Evolutionary conservation across 2,888 invertebrate genomes (phyloP).

Genomic region (Dynastes maya): DNA sequence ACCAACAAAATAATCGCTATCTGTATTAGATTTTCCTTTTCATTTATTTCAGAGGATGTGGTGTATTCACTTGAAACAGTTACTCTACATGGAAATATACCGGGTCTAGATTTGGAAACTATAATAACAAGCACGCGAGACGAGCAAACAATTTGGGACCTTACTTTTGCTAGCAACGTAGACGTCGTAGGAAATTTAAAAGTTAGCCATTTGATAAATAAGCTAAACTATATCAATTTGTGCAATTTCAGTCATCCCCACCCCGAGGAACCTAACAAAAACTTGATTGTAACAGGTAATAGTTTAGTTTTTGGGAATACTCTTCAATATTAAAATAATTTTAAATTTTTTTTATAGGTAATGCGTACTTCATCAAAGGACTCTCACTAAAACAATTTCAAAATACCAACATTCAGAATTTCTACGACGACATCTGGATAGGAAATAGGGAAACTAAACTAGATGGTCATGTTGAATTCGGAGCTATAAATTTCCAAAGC

Average conservation of each 20-base stretch:
- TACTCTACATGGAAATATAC: slow-evolving; percentile 64
- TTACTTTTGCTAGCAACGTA: slow-evolving; percentile 63
- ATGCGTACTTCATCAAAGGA: slow-evolving; percentile 68
- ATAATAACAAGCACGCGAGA: slow-evolving; percentile 62
- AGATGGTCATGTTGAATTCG: slow-evolving; percentile 62
- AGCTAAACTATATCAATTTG: slow-evolving; percentile 64
- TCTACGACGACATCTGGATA: slow-evolving; percentile 71
- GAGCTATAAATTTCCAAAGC: slow-evolving; percentile 64
- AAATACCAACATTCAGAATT: slow-evolving; percentile 63
- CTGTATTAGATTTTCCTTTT: background rate
- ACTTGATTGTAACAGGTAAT: slow-evolving; percentile 66
- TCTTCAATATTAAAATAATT: background rate
- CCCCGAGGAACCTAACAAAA: slow-evolving; percentile 59
- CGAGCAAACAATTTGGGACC: slow-evolving; percentile 60
- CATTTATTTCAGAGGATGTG: slow-evolving; percentile 58
- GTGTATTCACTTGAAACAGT: slow-evolving; percentile 58
- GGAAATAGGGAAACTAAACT: slow-evolving; percentile 65
- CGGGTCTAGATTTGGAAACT: slow-evolving; percentile 70
- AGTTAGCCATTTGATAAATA: slow-evolving; percentile 64
- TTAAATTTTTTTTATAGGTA: slow-evolving; percentile 68
- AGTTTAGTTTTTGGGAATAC: background rate
- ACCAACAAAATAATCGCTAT: slow-evolving; percentile 47
- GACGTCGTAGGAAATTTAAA: slow-evolving; percentile 62
- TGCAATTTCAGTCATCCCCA: slow-evolving; percentile 61
- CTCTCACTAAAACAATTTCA: slow-evolving; percentile 70